These are phyloP conservation scores for Phymorhynchus buccinoides DNA, from an alignment of 1,140 invertebrate genomes.

Conservation along the genomic window DNA sequence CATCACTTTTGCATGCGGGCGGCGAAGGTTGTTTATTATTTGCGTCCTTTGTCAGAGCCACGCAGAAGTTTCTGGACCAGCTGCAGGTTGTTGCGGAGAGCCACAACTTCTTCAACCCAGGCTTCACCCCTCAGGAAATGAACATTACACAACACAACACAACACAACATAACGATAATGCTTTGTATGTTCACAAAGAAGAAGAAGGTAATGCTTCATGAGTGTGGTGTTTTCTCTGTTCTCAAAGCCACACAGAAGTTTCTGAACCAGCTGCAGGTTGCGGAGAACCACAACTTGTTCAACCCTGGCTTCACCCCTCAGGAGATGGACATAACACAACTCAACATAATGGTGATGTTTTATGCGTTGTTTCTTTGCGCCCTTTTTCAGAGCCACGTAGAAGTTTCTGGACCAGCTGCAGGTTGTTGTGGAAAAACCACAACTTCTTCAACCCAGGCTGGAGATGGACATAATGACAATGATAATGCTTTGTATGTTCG, in stretches of 20 bases:
- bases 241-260: slow-evolving; percentile 62
- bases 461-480: slow-evolving; percentile 73
- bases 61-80: slow-evolving; percentile 65
- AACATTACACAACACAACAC: too few species aligned
- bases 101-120: slow-evolving; percentile 74
- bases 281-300: slow-evolving; percentile 74
- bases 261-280: slow-evolving; percentile 71
- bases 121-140: slow-evolving; percentile 73
- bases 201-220: too few species aligned
- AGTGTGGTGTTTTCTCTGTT: slow-evolving; percentile 39
- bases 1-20: too few species aligned
- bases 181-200: too few species aligned
- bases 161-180: too few species aligned
- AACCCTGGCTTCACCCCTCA: slow-evolving; percentile 71
- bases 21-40: too few species aligned
- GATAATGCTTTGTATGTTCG: too few species aligned
- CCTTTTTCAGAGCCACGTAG: slow-evolving; percentile 61
- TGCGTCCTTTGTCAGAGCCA: too few species aligned
- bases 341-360: too few species aligned
- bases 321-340: slow-evolving; percentile 70
- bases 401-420: slow-evolving; percentile 71
- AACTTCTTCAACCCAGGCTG: slow-evolving; percentile 74
- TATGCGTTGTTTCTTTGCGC: slow-evolving; percentile 25
- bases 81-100: slow-evolving; percentile 72
- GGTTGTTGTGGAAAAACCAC: slow-evolving; percentile 70